A percentile compares a stretch with the other conserved stretches of the same genome.
Conservation (phyloP, 2,113 vertebrate species). For the Actenoides lindsayi region DNA sequence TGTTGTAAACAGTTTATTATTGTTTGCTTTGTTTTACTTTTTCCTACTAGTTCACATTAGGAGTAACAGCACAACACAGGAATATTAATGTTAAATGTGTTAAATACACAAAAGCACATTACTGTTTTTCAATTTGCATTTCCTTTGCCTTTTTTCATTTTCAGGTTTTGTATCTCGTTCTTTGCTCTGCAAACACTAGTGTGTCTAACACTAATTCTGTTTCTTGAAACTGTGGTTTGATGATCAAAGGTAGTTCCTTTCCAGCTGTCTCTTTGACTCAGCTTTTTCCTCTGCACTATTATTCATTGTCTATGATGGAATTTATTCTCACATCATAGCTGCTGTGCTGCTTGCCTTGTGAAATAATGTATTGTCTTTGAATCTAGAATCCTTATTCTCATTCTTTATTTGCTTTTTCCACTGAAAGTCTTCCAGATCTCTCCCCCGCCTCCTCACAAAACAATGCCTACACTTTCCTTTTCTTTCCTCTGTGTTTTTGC, state of each 20-base stretch:
- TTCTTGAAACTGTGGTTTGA: neutral
- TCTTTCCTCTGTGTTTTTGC: neutral
- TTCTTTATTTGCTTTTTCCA: neutral
- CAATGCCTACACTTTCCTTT: neutral
- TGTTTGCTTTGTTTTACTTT: neutral
- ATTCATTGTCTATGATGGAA: neutral
- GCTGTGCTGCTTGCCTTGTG: neutral
- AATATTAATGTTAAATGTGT: neutral
- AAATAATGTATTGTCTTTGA: neutral
- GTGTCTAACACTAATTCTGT: neutral
- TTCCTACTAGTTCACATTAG: neutral
- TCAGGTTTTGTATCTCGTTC: neutral
- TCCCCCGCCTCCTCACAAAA: neutral
- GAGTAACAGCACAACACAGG: neutral
- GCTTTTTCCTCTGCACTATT: neutral
- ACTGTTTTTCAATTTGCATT: neutral
- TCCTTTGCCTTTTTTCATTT: neutral
- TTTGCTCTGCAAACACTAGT: neutral
- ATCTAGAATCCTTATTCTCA: neutral
- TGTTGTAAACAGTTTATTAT: neutral
- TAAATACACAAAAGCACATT: neutral
- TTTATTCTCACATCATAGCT: neutral
- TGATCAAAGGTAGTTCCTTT: neutral
- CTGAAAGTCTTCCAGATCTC: neutral
- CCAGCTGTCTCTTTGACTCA: neutral